A percentile compares a stretch with the other conserved stretches of the same genome.
Evolutionary conservation across 2,888 invertebrate species (phyloP).

Genomic region (Sisyra nigra): DNA sequence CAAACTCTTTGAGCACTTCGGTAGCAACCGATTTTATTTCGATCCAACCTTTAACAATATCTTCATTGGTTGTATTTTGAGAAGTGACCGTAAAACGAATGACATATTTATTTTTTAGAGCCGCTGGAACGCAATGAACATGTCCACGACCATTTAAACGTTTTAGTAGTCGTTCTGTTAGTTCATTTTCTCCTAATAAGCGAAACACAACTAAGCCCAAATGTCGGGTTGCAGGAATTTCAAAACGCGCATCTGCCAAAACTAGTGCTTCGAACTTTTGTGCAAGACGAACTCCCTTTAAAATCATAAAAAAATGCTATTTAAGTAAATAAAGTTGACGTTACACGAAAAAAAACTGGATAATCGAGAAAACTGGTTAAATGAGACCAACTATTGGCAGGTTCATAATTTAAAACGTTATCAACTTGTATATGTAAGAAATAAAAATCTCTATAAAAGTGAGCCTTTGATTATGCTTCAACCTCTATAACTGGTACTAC

Average conservation of each 20-base stretch:
- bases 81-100: conserved; percentile 92
- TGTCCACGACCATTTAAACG: conserved; percentile 73
- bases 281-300: conserved; percentile 74
- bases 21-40: conserved; percentile 62
- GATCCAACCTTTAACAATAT: conserved; percentile 73
- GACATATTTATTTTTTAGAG: conserved; percentile 47
- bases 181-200: conserved; percentile 60
- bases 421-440: too few relatives aligned
- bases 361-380: too few relatives aligned
- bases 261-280: conserved; percentile 82
- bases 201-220: conserved; percentile 86
- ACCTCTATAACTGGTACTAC: too few relatives aligned
- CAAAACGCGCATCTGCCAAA: conserved; percentile 68
- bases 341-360: too few relatives aligned
- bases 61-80: conserved; percentile 61
- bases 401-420: too few relatives aligned
- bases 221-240: conserved; percentile 74
- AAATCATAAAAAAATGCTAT: conserved; percentile 11
- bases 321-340: too few relatives aligned
- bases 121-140: conserved; percentile 89
- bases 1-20: conserved; percentile 42
- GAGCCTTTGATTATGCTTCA: too few relatives aligned
- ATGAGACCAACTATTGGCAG: too few relatives aligned
- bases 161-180: conserved; percentile 79
- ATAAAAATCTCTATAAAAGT: too few relatives aligned